Conservation (phyloP, 35 echinoderm and acorn worm species). For the Nesometra sesokonis region DNA sequence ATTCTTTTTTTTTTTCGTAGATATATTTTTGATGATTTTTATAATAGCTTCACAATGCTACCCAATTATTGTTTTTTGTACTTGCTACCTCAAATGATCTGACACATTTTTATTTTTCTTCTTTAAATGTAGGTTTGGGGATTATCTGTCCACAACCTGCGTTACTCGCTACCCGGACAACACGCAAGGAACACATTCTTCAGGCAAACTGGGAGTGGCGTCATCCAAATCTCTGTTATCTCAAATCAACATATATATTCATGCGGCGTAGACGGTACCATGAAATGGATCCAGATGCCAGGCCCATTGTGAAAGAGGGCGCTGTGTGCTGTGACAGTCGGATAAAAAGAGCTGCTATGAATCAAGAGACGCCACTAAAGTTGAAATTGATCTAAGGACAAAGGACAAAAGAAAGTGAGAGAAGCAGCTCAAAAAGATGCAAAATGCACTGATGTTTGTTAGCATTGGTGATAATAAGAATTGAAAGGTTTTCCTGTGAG, state of each 20-base stretch:
- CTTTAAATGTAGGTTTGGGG: constrained; percentile 81
- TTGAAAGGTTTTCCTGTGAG: no score
- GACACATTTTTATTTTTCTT: not conserved
- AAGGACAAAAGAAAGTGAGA: no score
- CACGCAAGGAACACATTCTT: constrained; percentile 81
- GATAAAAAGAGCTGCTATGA: no score
- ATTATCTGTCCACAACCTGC: constrained; percentile 71
- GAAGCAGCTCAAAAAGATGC: no score
- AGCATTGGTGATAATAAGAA: no score
- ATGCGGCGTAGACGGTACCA: constrained; percentile 95
- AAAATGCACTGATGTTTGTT: no score
- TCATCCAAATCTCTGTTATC: constrained; percentile 69
- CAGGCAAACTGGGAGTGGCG: constrained; percentile 71
- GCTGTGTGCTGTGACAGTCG: no score
- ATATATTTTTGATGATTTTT: not conserved
- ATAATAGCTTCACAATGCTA: not conserved
- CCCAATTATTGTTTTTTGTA: not conserved
- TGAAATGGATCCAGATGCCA: constrained; percentile 64
- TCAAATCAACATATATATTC: constrained; percentile 84
- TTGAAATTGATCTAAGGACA: no score
- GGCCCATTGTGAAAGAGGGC: not conserved
- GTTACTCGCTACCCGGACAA: constrained; percentile 83
- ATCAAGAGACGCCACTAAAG: no score
- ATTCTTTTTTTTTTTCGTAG: no score
- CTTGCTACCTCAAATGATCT: not conserved